phyloP scores from a whole-genome alignment of 2,888 invertebrate genomes.

The Geotrupes spiniger region DNA sequence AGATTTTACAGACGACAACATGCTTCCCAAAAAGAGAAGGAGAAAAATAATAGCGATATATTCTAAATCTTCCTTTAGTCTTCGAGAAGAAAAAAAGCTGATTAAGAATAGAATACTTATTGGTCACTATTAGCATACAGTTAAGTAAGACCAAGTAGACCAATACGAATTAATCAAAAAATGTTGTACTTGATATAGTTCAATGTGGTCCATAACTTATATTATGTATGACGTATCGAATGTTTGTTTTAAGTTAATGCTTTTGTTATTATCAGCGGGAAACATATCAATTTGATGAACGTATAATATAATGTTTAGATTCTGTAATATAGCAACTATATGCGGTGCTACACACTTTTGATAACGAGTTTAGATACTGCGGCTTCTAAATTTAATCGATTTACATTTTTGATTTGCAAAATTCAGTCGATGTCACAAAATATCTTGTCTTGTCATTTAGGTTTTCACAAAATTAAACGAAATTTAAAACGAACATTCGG shows the following conservation, averaged over 20 bases:
- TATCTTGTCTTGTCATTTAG: too few relatives aligned
- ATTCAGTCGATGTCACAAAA: too few relatives aligned
- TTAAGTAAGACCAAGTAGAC: slow-evolving; percentile 8
- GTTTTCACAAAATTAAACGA: too few relatives aligned
- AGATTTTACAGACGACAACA: slow-evolving; percentile 27
- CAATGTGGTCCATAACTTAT: slow-evolving; percentile 40
- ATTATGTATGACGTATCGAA: slow-evolving; percentile 19
- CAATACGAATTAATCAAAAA: slow-evolving; percentile 36
- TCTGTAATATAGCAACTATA: too few relatives aligned
- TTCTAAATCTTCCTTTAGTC: slow-evolving; percentile 50
- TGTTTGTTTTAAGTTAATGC: slow-evolving; percentile 9
- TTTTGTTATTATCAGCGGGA: neutral
- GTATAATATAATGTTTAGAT: too few relatives aligned
- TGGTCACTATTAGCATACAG: neutral
- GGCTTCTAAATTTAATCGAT: too few relatives aligned
- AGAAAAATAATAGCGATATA: slow-evolving; percentile 42
- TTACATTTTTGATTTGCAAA: too few relatives aligned
- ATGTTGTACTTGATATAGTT: slow-evolving; percentile 30
- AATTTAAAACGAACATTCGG: slow-evolving; percentile 33
- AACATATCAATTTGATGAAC: slow-evolving; percentile 22
- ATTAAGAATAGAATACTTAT: neutral
- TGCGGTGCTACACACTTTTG: slow-evolving; percentile 17
- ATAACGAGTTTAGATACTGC: too few relatives aligned
- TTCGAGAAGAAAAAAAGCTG: slow-evolving; percentile 25
- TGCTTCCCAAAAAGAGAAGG: slow-evolving; percentile 31